Conservation (phyloP, 2,113 vertebrate genomes). For the Sula dactylatra region DNA sequence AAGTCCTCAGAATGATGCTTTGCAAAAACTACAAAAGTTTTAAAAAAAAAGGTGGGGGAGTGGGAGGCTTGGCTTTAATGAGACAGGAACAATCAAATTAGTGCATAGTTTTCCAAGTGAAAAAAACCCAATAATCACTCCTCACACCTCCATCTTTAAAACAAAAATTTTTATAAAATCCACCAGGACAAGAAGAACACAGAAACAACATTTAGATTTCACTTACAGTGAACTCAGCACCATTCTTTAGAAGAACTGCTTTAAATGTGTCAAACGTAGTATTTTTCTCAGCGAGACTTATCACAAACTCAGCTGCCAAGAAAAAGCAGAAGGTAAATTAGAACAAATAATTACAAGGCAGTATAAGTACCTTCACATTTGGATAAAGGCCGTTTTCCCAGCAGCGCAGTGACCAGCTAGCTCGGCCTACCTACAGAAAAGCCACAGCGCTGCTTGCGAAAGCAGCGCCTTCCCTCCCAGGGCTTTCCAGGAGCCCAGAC, state of each 20-base stretch:
- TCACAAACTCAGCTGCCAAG: constrained; percentile 90
- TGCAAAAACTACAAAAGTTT: neutral
- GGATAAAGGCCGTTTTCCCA: accelerated
- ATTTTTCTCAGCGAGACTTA: constrained; percentile 90
- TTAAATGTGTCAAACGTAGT: constrained; percentile 89
- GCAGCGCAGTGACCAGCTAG: neutral
- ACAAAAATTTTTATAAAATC: neutral
- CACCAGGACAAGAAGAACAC: accelerated
- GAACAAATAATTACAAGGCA: neutral
- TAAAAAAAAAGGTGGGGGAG: neutral
- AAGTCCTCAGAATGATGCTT: neutral
- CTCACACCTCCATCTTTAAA: neutral
- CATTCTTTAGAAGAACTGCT: constrained; percentile 85
- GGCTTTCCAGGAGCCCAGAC: accelerated
- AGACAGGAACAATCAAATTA: neutral
- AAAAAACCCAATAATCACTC: neutral
- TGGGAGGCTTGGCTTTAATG: accelerated
- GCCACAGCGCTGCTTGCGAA: accelerated
- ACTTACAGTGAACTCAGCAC: constrained; percentile 94
- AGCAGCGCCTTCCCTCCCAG: no score
- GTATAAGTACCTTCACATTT: accelerated
- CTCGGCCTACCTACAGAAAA: neutral
- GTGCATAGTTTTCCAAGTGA: accelerated
- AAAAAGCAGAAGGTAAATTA: neutral
- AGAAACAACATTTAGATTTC: accelerated